Conservation (phyloP, 1,140 invertebrate species). For the Amyelois transitella region DNA sequence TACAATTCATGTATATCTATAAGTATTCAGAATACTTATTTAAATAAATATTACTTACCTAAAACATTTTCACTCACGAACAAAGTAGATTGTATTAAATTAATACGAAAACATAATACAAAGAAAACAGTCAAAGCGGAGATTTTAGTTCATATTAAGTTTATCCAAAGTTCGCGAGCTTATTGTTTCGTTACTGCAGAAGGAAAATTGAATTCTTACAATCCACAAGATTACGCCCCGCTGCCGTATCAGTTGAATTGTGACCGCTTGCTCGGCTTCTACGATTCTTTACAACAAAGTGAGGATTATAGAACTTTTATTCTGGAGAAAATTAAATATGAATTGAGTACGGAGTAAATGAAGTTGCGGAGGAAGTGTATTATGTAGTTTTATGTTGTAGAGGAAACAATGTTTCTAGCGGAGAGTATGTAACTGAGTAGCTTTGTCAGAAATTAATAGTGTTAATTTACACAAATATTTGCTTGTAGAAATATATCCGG, state of each 20-base stretch:
- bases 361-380: neutral
- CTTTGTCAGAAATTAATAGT: too few species aligned
- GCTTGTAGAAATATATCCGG: too few species aligned
- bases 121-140: neutral
- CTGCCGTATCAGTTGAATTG: conserved; percentile 3
- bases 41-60: too few species aligned
- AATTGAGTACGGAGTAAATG: neutral
- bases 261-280: neutral
- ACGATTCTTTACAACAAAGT: neutral
- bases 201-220: conserved; percentile 29
- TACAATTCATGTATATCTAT: too few species aligned
- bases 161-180: conserved; percentile 19
- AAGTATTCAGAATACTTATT: too few species aligned
- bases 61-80: too few species aligned
- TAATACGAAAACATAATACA: neutral
- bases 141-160: conserved; percentile 12
- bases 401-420: neutral
- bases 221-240: conserved; percentile 22
- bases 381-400: neutral
- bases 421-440: too few species aligned
- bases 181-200: conserved; percentile 26
- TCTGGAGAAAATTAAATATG: neutral
- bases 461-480: too few species aligned
- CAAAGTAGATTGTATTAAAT: neutral
- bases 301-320: neutral